Conservation (phyloP, 2,888 invertebrate genomes). For the Dryadula phaetusa region DNA sequence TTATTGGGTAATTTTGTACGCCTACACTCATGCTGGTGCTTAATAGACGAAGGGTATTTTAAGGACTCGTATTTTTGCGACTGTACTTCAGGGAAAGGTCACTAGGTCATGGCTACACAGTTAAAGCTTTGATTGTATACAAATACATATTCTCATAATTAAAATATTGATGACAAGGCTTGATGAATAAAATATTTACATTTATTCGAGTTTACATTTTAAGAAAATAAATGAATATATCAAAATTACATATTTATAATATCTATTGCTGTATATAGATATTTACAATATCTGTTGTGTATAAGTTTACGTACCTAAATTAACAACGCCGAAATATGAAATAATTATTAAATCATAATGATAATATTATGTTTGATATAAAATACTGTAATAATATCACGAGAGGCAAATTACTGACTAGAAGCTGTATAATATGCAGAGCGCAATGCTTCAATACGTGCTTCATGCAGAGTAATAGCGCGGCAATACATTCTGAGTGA, state of each 20-base stretch:
- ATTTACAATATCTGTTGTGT: no score
- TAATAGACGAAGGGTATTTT: constrained; percentile 15
- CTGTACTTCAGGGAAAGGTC: constrained; percentile 15
- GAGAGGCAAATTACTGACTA: not conserved
- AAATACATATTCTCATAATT: not conserved
- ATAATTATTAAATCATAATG: not conserved
- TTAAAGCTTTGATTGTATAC: not conserved
- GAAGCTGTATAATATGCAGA: not conserved
- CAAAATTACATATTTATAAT: no score
- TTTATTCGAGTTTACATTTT: no score
- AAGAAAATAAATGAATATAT: no score
- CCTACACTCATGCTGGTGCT: not conserved
- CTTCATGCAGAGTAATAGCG: not conserved
- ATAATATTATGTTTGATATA: not conserved
- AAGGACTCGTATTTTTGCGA: constrained; percentile 21
- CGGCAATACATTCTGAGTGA: constrained; percentile 7
- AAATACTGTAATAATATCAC: not conserved
- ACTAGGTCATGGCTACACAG: constrained; percentile 9
- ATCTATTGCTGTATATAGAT: no score
- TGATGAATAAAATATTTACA: no score
- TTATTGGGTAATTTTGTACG: constrained; percentile 17
- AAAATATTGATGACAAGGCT: not conserved
- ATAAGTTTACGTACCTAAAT: no score
- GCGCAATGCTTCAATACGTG: constrained; percentile 14
- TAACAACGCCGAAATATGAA: no score